These are phyloP conservation scores for Scaptodrosophila lebanonensis DNA, from an alignment of 1,140 invertebrate genomes.

Conservation along the genomic window DNA sequence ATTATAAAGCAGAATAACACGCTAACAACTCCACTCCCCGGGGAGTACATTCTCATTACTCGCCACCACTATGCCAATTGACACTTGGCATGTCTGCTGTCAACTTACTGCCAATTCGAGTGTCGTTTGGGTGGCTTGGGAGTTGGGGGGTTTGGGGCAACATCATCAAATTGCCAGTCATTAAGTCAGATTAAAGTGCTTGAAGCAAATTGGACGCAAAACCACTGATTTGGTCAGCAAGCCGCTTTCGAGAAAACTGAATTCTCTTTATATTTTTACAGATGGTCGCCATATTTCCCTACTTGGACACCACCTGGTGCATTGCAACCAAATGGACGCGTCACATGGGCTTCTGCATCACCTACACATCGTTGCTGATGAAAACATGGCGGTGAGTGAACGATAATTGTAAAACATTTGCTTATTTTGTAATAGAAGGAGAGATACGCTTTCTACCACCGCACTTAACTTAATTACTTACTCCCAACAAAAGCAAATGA, in stretches of 20 bases:
- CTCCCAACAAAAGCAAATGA: too few relatives aligned
- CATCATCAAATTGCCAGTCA: too few relatives aligned
- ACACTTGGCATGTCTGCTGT: conserved; percentile 25
- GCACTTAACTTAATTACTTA: too few relatives aligned
- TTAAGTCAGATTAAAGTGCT: too few relatives aligned
- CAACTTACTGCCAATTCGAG: conserved; percentile 30
- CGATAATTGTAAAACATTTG: too few relatives aligned
- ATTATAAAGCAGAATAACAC: too few relatives aligned
- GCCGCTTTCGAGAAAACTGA: conserved; percentile 5
- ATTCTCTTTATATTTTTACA: conserved; percentile 67
- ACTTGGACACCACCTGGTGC: conserved; percentile 87
- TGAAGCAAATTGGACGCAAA: too few relatives aligned
- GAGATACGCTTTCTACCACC: too few relatives aligned
- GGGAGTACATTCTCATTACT: neutral
- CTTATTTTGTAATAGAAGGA: too few relatives aligned
- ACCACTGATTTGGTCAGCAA: neutral
- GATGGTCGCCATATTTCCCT: conserved; percentile 94
- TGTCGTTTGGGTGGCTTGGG: too few relatives aligned
- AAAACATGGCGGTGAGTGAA: conserved; percentile 91
- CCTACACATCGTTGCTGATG: conserved; percentile 93
- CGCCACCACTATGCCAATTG: conserved; percentile 22
- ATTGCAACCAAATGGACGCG: conserved; percentile 93
- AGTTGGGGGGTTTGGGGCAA: too few relatives aligned
- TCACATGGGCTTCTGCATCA: conserved; percentile 93
- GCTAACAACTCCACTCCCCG: too few relatives aligned